A percentile compares a stretch with the other conserved stretches of the same genome.
Conservation (phyloP, 2,113 vertebrate genomes). For the Syrrhaptes paradoxus region DNA sequence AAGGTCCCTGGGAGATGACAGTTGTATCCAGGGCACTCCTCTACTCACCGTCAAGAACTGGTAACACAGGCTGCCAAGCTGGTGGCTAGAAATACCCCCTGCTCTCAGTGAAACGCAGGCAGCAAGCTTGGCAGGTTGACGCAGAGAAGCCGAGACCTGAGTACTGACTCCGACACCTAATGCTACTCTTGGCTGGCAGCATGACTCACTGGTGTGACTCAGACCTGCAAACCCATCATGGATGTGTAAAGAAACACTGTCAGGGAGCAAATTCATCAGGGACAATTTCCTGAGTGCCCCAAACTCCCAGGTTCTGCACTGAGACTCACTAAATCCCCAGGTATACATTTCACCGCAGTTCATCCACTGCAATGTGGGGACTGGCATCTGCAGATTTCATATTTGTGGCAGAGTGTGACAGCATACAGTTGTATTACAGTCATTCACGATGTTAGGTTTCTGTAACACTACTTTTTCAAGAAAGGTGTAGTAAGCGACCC, state of each 20-base stretch:
- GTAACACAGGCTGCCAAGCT: neutral
- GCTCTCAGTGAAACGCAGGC: neutral
- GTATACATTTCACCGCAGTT: rapidly evolving
- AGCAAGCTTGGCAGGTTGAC: neutral
- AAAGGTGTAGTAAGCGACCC: neutral
- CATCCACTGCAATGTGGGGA: rapidly evolving
- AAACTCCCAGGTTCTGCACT: neutral
- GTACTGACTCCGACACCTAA: neutral
- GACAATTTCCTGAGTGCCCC: neutral
- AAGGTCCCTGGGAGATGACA: neutral
- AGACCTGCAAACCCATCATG: neutral
- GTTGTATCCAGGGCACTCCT: neutral
- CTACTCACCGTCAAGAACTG: neutral
- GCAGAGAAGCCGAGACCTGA: neutral
- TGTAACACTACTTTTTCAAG: neutral
- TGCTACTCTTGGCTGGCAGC: neutral
- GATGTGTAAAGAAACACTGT: neutral
- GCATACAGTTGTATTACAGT: neutral
- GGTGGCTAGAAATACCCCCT: neutral
- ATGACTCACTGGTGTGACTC: neutral
- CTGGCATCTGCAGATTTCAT: neutral
- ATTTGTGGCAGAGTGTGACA: neutral
- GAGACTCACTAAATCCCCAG: neutral
- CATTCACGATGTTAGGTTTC: neutral
- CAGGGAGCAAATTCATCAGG: neutral